Evolutionary conservation across 2,888 invertebrate species (phyloP).

Genomic region (Catocala nupta): DNA sequence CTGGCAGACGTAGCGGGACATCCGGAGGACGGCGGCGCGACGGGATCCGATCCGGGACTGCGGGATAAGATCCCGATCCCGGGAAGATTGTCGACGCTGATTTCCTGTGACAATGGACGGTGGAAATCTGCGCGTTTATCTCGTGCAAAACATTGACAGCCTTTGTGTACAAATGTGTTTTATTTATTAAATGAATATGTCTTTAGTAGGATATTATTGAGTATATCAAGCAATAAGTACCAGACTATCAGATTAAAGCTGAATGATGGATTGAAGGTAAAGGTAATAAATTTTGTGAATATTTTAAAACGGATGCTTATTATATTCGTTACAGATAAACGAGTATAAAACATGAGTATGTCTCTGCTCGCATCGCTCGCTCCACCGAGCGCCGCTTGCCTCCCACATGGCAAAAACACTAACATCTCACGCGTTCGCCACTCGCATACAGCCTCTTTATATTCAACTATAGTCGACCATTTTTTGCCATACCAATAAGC

Average conservation of each 20-base stretch:
- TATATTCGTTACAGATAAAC: constrained; percentile 43
- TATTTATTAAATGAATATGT: neutral
- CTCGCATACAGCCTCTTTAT: constrained; percentile 60
- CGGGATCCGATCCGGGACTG: constrained; percentile 67
- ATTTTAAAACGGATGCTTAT: neutral
- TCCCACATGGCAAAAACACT: constrained; percentile 63
- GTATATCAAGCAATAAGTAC: too few species aligned
- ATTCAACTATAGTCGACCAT: constrained; percentile 68
- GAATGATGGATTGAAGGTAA: too few species aligned
- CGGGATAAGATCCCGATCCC: constrained; percentile 72
- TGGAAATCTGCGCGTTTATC: constrained; percentile 64
- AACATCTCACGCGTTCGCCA: constrained; percentile 63
- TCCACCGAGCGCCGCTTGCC: too few species aligned
- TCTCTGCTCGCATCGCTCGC: constrained; percentile 49
- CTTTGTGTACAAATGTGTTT: constrained; percentile 60
- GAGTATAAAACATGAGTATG: constrained; percentile 61
- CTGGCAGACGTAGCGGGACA: constrained; percentile 73
- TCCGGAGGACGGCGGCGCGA: constrained; percentile 65
- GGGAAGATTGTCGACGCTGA: constrained; percentile 75
- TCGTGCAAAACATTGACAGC: constrained; percentile 66
- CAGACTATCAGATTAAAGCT: too few species aligned
- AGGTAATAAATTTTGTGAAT: too few species aligned
- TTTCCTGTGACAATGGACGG: constrained; percentile 74
- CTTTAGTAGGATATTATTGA: too few species aligned
- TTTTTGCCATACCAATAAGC: constrained; percentile 62